phyloP scores from a whole-genome alignment of 2,888 invertebrate genomes.

The Calephelis perditalis region DNA sequence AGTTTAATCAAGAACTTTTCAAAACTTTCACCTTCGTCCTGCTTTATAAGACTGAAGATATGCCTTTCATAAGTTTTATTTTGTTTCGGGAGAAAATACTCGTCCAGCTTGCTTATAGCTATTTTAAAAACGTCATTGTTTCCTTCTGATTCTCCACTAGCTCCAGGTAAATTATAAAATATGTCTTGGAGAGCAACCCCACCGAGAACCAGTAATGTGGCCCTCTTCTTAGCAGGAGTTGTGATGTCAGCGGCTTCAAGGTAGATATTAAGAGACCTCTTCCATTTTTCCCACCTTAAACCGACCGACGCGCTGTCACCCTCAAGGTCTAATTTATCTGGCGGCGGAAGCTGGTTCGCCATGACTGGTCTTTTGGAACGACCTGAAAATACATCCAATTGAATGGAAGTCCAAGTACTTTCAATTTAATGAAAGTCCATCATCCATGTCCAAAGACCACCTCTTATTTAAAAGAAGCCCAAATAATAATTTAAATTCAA shows the following conservation, averaged over 20 bases:
- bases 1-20: slow-evolving; percentile 24
- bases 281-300: slow-evolving; percentile 12
- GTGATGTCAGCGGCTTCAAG: slow-evolving; percentile 22
- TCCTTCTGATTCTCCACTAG: slow-evolving; percentile 15
- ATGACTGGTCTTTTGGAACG: not conserved
- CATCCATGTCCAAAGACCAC: no score
- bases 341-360: not conserved
- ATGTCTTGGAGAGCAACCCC: slow-evolving; percentile 21
- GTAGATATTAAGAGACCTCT: slow-evolving; percentile 14
- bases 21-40: slow-evolving; percentile 23
- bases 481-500: no score
- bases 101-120: slow-evolving; percentile 23
- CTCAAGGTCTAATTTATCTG: not conserved
- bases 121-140: slow-evolving; percentile 19
- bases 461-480: no score
- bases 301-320: not conserved
- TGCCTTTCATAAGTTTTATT: slow-evolving; percentile 21
- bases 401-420: no score
- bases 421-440: no score
- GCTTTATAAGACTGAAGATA: slow-evolving; percentile 21
- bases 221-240: slow-evolving; percentile 21
- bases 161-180: slow-evolving; percentile 23
- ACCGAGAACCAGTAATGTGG: slow-evolving; percentile 19
- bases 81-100: slow-evolving; percentile 26
- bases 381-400: no score